Evolutionary conservation across 2,888 invertebrate species (phyloP), one percentile per base, ranked within the genome.

Genomic region (Toxonevra muliebris): DNA sequence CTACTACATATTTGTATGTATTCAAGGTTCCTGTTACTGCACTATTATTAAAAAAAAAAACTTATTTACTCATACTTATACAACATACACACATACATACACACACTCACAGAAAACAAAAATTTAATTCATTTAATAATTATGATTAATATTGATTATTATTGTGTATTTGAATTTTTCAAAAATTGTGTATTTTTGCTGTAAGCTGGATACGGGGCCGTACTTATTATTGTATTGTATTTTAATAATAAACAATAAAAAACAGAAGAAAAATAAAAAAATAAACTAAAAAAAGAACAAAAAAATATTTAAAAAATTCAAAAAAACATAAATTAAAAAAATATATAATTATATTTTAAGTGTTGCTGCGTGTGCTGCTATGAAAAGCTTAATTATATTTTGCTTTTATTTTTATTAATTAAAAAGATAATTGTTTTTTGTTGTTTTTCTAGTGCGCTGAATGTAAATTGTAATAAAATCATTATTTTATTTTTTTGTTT

Each of bases 191-290:
- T 12, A 54, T 19, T 12, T 54, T 54, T 54, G 54, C 54, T 54
- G 54, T 20, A 54, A 57, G 57, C 57, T 57, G 57, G 57, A 57
- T 41, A 41, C 41, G 57, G 57, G 57, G 57, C 57, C 57, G 57
- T 57, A 57, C 30, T 57, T 20, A 40, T 40, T 48, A 48, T 30
- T 30, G 30, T 30, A 30, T 30, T 30, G 30, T 30, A 30, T 30
- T 30, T 30, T 30, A 30, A 30, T 5, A 48, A 48, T 8, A 48
- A 15, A 48, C n/a, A 50, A 40, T 12, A 17, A 59, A 45, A 54
- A 48, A 10, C 13, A 30, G 48, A 42, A 50, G 1, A 45, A 13
- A 42, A 17, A 40, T n/a, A 9, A 60, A 55, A 41, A 50, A 2
- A 15, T 30, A 61, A 55, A 42, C 45, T 19, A n/a, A 10, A 30